Conservation (phyloP, 1,140 invertebrate species). For the Bilobella aurantiaca region DNA sequence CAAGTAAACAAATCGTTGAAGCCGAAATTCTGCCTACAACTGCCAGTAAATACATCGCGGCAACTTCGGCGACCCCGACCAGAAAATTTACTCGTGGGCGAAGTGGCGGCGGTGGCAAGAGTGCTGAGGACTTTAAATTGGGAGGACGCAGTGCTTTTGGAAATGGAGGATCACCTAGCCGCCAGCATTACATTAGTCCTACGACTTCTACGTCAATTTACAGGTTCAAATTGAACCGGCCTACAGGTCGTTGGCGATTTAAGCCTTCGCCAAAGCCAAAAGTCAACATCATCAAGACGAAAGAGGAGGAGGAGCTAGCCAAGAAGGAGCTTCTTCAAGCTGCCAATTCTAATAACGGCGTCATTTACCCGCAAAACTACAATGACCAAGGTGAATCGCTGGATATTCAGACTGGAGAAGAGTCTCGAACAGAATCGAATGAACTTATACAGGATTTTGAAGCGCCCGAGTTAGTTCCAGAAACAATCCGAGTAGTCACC, state of each 20-base stretch:
- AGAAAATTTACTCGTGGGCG: neutral
- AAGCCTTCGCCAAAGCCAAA: constrained; percentile 75
- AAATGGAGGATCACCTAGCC: no score
- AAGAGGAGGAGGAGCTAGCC: constrained; percentile 40
- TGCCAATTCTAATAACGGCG: neutral
- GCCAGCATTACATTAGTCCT: constrained; percentile 14
- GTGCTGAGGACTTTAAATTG: neutral
- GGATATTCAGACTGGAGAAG: constrained; percentile 24
- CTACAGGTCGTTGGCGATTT: constrained; percentile 68
- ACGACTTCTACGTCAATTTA: constrained; percentile 49
- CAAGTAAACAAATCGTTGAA: neutral
- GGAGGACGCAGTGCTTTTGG: neutral
- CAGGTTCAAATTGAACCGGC: constrained; percentile 63
- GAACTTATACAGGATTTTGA: constrained; percentile 29
- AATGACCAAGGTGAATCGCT: constrained; percentile 12
- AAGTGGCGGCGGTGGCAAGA: neutral
- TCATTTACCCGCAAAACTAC: neutral
- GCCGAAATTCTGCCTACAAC: neutral
- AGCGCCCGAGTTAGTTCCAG: constrained; percentile 22
- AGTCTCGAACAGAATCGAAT: constrained; percentile 28
- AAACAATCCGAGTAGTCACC: constrained; percentile 49
- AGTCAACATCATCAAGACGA: constrained; percentile 62
- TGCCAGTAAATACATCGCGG: neutral
- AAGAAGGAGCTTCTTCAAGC: constrained; percentile 13
- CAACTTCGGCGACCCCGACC: neutral